phyloP scores from a whole-genome alignment of 2,113 vertebrate genomes.

The Eonycteris spelaea region DNA sequence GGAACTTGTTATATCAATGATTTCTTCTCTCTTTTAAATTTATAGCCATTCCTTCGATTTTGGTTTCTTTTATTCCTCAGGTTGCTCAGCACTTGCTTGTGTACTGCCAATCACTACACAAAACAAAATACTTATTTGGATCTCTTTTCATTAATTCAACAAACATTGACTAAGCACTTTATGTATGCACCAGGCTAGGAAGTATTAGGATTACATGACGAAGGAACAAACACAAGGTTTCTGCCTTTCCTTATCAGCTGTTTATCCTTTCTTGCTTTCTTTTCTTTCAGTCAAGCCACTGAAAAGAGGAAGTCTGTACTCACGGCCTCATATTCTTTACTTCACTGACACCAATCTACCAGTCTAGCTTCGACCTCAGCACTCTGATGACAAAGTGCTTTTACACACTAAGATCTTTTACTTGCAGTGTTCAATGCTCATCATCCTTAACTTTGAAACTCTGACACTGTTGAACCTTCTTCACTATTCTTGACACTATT shows the following conservation, averaged over 20 bases:
- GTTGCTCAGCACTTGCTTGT: not conserved
- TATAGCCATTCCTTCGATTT: not conserved
- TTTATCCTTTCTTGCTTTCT: not conserved
- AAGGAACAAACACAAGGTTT: not conserved
- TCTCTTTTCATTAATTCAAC: not conserved
- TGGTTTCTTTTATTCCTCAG: not conserved
- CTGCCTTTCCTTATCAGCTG: not conserved
- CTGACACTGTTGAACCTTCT: not conserved
- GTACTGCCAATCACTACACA: not conserved
- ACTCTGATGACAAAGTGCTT: not conserved
- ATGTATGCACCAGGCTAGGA: not conserved
- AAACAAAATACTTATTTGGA: not conserved
- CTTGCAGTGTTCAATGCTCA: not conserved
- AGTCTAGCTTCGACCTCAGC: not conserved
- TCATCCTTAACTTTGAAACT: not conserved
- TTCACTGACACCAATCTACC: not conserved
- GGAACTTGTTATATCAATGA: not conserved
- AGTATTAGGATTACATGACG: not conserved
- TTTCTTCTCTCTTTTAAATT: not conserved
- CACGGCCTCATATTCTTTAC: not conserved
- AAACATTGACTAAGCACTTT: not conserved
- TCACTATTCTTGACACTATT: not conserved
- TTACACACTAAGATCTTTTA: not conserved
- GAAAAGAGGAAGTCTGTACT: not conserved
- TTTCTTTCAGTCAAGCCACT: not conserved